Evolutionary conservation across 2,888 invertebrate species (phyloP), one percentile per base, ranked within the genome.

Genomic region (Drosophila lutescens): DNA sequence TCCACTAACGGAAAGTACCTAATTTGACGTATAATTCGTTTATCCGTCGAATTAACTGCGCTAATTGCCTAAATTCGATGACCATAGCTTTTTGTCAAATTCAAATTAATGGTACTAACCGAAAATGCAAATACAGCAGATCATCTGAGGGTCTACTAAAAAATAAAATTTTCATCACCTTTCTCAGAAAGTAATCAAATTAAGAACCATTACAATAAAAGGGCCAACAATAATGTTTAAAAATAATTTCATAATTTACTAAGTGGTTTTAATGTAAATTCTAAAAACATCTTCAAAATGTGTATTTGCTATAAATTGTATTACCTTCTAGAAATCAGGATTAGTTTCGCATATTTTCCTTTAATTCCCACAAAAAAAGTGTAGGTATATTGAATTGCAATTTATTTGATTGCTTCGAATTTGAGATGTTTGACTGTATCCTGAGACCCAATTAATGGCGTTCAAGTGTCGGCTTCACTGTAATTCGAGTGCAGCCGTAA

Each of bases 381-480:
- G 26, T 2, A 2, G 0, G 8, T 9, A 15, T 17, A 20, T 34
- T 49, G 20, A 20, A 13, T 17, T 13, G 12, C 17, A 34, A 32
- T 49, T 34, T 34, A 32, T 49, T 34, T 13, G 15, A 49, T 34
- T 34, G 13, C 13, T 49, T 34, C 9, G 26, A 49, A 49, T 17
- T 4, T 34, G 49, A 49, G 8, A 17, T 12, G 17, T 13, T 34
- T 20, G 17, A 8, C 49, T 49, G 49, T 58, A 59, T 59, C 32
- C 40, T 40, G 59, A 59, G n/a, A 58, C 32, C 32, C 30, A 59
- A 59, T 59, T 17, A 49, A 12, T 34, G 65, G 15, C 13, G 20
- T 41, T 49, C 17, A 47, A 59, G 59, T 59, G 60, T 41, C 41
- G 59, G 43, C 60, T 43, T 60, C 44, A 60, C 60, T 60, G 60